Evolutionary conservation across 2,113 vertebrate genomes (phyloP), one percentile per base, ranked within the genome.

Genomic region (Pseudolaguvia tuberculata): DNA sequence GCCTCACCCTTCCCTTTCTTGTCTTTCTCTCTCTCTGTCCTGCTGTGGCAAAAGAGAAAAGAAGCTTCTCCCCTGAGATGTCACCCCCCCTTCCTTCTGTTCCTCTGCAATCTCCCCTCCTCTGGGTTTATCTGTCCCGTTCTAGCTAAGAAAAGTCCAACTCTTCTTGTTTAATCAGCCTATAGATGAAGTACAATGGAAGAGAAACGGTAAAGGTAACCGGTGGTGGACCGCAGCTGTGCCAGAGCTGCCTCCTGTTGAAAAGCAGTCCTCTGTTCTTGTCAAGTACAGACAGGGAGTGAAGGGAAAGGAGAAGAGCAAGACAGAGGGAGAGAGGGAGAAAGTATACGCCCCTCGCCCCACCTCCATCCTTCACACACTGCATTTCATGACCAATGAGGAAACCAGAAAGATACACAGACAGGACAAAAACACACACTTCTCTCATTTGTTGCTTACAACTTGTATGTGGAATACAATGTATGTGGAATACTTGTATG

Each of bases 211-310:
- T 68, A 35, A 67, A 47, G 25, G 66, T 70, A 62, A 75, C 45
- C 57, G 27, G 72, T 73, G 76, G 76, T 72, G 72, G 45, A 56
- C 52, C 39, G 67, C 72, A 52, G 66, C 78, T 75, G 78, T 3
- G 62, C 75, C 73, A 80, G 78, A 81, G 76, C 79, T 78, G 72
- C 70, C 78, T 82, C 73, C 80, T 78, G 76, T 80, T 84, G 86
- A 89, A 90, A 90, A 84, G 80, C 61, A 81, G 89, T 86, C 87
- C 82, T 72, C 86, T 86, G 88, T 90, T 89, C 86, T 89, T 87
- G 88, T 88, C 87, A 89, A 85, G 85, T 77, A 86, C 82, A 85
- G 86, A 87, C 85, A 87, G 85, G 78, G 84, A 84, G 83, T 80
- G 85, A 81, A 48, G 39, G 70, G 53, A 78, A 21, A 51, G 72